These are phyloP conservation scores for Dendrolimus punctatus DNA, from an alignment of 1,140 invertebrate genomes.

Conservation along the genomic window DNA sequence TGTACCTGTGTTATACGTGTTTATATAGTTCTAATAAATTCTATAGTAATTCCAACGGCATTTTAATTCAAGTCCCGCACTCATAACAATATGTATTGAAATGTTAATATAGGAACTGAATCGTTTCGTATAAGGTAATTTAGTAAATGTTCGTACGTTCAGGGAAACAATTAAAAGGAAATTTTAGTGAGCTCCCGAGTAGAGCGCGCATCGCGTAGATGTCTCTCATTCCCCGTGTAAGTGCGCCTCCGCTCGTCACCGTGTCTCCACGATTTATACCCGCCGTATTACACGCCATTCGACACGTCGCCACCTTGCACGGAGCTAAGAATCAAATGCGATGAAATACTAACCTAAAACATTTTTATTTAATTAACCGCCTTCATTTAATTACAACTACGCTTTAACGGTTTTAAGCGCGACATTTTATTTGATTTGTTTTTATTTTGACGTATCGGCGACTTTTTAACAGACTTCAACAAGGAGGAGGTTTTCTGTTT, in stretches of 20 bases:
- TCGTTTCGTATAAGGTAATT: constrained; percentile 3
- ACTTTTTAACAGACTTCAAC: no score
- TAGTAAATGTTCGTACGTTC: constrained; percentile 29
- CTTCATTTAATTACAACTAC: no score
- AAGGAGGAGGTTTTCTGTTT: no score
- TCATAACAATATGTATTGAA: no score
- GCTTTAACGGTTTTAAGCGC: no score
- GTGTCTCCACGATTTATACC: constrained; percentile 57
- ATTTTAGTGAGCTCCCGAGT: constrained; percentile 30
- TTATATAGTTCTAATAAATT: no score
- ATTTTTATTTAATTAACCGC: no score
- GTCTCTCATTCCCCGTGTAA: constrained; percentile 54
- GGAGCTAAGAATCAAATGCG: constrained; percentile 27
- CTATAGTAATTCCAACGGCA: no score
- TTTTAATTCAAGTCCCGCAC: no score
- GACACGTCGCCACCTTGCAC: constrained; percentile 45
- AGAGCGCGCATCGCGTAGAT: constrained; percentile 31
- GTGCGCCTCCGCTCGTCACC: constrained; percentile 46
- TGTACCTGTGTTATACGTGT: no score
- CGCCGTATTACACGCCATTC: constrained; percentile 65
- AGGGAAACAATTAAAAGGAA: constrained; percentile 55
- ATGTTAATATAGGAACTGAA: constrained; percentile 21
- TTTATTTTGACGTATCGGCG: no score
- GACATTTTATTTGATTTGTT: no score
- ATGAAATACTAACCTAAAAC: not conserved